Evolutionary conservation across 2,113 vertebrate species (phyloP).

Genomic region (Tichodroma muraria): DNA sequence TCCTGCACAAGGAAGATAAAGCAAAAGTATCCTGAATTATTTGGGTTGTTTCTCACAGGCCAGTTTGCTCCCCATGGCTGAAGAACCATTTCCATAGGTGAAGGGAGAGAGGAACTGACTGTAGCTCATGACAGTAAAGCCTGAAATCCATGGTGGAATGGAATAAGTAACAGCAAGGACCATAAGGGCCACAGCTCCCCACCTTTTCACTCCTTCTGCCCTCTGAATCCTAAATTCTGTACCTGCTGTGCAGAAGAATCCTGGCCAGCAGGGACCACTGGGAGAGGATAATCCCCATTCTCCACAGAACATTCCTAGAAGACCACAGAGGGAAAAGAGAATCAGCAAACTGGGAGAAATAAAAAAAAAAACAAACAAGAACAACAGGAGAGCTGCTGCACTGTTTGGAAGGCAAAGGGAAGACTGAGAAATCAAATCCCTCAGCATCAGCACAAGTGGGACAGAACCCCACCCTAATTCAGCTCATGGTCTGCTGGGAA

Average conservation of each 20-base stretch:
- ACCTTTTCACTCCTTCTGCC: neutral
- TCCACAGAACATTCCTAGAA: slow-evolving; percentile 78
- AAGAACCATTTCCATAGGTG: neutral
- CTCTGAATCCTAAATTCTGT: neutral
- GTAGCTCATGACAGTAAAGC: too few species aligned
- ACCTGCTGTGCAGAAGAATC: slow-evolving; percentile 82
- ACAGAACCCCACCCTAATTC: neutral
- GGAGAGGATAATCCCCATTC: slow-evolving; percentile 79
- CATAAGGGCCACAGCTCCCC: neutral
- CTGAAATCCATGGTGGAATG: too few species aligned
- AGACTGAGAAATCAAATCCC: neutral
- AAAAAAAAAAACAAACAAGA: too few species aligned
- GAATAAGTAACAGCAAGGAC: neutral
- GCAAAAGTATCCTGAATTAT: neutral
- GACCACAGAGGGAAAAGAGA: neutral
- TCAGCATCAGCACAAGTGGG: neutral
- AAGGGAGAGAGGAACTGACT: neutral
- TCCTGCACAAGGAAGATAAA: slow-evolving; percentile 20
- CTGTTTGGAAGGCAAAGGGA: neutral
- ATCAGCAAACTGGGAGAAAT: neutral
- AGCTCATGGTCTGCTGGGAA: neutral
- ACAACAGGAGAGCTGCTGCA: neutral
- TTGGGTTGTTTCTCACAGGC: fast-evolving
- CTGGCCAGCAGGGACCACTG: slow-evolving; percentile 76
- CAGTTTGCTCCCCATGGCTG: neutral